Base-by-base conservation (phyloP, 2,113 vertebrate genomes). In the Sinocyclocheilus anophthalmus region DNA sequence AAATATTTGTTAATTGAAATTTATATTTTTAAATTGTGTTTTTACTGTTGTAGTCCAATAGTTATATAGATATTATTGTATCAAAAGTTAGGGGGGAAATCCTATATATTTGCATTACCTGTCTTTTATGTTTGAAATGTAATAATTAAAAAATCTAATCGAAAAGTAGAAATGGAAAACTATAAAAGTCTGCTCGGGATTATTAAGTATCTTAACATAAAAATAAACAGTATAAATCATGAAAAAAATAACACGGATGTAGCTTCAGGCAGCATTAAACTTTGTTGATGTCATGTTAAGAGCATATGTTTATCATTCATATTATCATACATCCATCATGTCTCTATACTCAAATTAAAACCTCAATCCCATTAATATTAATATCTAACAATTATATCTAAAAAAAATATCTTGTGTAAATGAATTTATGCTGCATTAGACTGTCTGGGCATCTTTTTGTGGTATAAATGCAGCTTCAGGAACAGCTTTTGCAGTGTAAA, bases 201-300 rank as follows among this genome's bases (percentile, higher is more conserved):
- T 30, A 65, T 26, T 63, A 1, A 2, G 63, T 6, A 30, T 65
- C 24, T 30, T 16, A 67, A 67, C 12, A 67, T 67, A 6, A 67
- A 30, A 26, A 70, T 37, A 20, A 3, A 39, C 14, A 20, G 24
- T 26, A 20, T 8, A 39, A 70, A 8, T 39, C 67, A 39, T 7
- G 1, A 20, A 63, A 10, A 26, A 70, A 48, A 33, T 18, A 8
- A 7, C 37, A 9, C 10, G 10, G 4, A 48, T 50, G 42, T n/a
- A 76, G 33, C 22, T n/a, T 24, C 12, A 50, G 5, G 16, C n/a
- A 76, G 22, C 45, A 7, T 16, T 50, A 16, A 76, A 76, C 39
- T 76, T 73, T 50, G 73, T 76, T 13, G 73, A n/a, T 76, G 73
- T 76, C 73, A 24, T 76, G 45, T 16, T n/a, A 76, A 50, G n/a